phyloP scores from a whole-genome alignment of 2,888 invertebrate genomes.

The Drosophila koepferae region DNA sequence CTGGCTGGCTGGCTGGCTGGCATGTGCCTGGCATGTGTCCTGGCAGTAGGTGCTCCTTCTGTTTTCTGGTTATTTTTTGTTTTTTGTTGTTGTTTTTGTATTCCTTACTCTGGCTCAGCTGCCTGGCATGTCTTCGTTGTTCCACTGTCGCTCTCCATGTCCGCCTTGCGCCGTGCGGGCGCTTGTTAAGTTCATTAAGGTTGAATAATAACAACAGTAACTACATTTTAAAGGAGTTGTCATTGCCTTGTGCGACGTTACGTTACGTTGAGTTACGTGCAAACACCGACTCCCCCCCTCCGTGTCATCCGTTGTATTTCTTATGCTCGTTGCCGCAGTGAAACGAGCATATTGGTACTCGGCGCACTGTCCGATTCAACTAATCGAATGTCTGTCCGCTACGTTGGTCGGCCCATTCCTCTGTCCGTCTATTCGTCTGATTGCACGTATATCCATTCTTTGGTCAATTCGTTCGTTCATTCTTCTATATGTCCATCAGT shows the following conservation, averaged over 20 bases:
- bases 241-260: conserved; percentile 44
- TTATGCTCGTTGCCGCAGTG: background rate
- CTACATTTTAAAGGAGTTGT: conserved; percentile 81
- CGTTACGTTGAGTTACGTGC: conserved; percentile 14
- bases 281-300: conserved; percentile 5
- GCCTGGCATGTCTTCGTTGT: conserved; percentile 34
- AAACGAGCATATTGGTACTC: background rate
- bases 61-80: background rate
- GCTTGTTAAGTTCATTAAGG: conserved; percentile 82
- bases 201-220: conserved; percentile 82
- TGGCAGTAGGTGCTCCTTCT: conserved; percentile 35
- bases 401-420: background rate
- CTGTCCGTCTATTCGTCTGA: background rate
- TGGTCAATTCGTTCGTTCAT: background rate
- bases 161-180: conserved; percentile 58
- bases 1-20: conserved; percentile 16
- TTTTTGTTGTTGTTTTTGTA: background rate
- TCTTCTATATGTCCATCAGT: background rate
- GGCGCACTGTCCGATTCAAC: background rate
- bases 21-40: conserved; percentile 42
- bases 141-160: conserved; percentile 25
- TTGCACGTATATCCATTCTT: background rate
- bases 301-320: background rate
- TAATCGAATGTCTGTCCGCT: no score
- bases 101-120: conserved; percentile 14